These are phyloP conservation scores for Taenioides sp. DNA, from an alignment of 2,797 vertebrate species.

Conservation along the genomic window DNA sequence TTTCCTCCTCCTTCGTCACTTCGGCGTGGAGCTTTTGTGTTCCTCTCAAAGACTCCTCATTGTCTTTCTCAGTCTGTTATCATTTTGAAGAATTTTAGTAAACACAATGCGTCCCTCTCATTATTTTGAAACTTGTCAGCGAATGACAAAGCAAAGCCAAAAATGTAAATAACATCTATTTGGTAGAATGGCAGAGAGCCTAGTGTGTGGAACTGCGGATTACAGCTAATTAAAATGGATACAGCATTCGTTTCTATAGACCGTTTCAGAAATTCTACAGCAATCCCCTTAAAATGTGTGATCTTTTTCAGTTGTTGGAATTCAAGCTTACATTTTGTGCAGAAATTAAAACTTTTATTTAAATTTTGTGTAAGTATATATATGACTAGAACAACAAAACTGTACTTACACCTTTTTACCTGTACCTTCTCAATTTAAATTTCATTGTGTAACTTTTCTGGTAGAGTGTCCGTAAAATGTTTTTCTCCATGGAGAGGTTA, in stretches of 20 bases:
- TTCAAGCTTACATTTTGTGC: too few species aligned
- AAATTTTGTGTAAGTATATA: too few species aligned
- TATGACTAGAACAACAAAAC: too few species aligned
- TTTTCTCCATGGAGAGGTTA: too few species aligned
- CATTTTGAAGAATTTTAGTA: constrained; percentile 2
- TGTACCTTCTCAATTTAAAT: too few species aligned
- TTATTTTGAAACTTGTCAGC: constrained; percentile 19
- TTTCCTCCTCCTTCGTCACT: neutral
- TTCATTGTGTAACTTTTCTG: too few species aligned
- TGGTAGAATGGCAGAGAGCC: constrained; percentile 6
- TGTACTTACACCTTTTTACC: too few species aligned
- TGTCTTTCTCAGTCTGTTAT: constrained; percentile 8
- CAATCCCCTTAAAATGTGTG: too few species aligned
- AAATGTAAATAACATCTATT: constrained; percentile 24
- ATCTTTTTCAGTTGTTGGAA: too few species aligned
- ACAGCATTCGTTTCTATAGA: neutral
- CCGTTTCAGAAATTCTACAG: neutral
- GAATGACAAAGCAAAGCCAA: constrained; percentile 19
- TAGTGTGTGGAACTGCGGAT: neutral
- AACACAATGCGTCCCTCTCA: constrained; percentile 20
- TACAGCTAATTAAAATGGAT: neutral
- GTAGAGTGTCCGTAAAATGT: too few species aligned
- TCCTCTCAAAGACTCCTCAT: constrained; percentile 13
- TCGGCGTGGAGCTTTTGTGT: constrained; percentile 12
- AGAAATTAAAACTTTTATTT: too few species aligned